Evolutionary conservation across 2,113 vertebrate species (phyloP).

Genomic region (Onychorhynchus coronatus): DNA sequence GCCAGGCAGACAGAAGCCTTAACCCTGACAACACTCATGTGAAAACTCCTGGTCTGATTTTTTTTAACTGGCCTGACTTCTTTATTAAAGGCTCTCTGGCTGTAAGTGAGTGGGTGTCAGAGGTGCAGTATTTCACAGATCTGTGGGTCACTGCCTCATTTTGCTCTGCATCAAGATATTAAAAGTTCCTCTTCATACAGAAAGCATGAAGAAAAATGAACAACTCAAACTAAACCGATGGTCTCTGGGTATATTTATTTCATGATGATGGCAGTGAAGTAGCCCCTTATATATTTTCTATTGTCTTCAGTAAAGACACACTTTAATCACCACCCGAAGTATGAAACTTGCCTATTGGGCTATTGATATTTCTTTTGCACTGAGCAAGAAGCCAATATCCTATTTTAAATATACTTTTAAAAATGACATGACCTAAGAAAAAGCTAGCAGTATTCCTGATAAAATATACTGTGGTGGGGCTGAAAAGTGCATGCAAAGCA

Average conservation of each 20-base stretch:
- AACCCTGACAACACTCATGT: slow-evolving; percentile 26
- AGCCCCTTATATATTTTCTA: slow-evolving; percentile 52
- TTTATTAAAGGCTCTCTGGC: slow-evolving; percentile 12
- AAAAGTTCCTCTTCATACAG: slow-evolving; percentile 37
- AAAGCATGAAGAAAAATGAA: slow-evolving; percentile 5
- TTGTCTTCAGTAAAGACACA: slow-evolving; percentile 49
- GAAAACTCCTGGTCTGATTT: neutral
- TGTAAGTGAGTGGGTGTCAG: neutral
- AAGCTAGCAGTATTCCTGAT: slow-evolving; percentile 80
- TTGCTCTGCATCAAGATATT: slow-evolving; percentile 20
- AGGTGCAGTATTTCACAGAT: slow-evolving; percentile 17
- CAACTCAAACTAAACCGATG: neutral
- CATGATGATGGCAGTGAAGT: slow-evolving; percentile 42
- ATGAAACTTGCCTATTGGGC: slow-evolving; percentile 48
- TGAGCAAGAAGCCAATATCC: slow-evolving; percentile 47
- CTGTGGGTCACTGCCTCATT: slow-evolving; percentile 40
- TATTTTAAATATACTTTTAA: slow-evolving; percentile 72
- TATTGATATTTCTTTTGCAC: slow-evolving; percentile 55
- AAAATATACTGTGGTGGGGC: slow-evolving; percentile 95
- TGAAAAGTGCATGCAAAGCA: slow-evolving; percentile 97
- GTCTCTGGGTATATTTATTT: slow-evolving; percentile 49
- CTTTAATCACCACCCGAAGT: slow-evolving; percentile 61
- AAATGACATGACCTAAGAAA: slow-evolving; percentile 71
- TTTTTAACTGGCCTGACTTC: neutral
- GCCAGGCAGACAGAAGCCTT: slow-evolving; percentile 34